Base-by-base conservation (phyloP, 92 coral and sea anemone species). In the Pocillopora grandis region DNA sequence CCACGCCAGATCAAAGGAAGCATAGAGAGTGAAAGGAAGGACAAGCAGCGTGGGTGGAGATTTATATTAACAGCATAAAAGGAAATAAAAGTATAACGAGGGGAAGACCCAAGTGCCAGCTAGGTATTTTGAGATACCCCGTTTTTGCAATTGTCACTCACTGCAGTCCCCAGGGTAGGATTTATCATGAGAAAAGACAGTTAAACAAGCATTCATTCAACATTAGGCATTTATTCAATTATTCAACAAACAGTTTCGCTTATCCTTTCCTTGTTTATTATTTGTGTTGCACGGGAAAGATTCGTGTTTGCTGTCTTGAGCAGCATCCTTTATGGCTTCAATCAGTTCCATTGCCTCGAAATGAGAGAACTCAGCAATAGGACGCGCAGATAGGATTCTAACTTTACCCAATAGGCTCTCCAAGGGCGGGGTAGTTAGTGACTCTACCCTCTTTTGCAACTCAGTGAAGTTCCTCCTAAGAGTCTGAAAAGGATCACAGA, bases 291-390 rank as follows among this genome's bases (percentile, higher is more conserved):
- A n/a, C n/a, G n/a, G n/a, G n/a, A n/a, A n/a, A n/a, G n/a, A n/a
- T n/a, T 56, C 79, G 48, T 86, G 78, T 23, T 86, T 79, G 23
- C 62, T 27, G 49, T 79, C 86, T 9, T 81, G 86, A 9, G 89
- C 79, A 9, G 89, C 35, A 80, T 86, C 56, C 71, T 86, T 58
- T 58, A 58, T 58, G 9, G 61, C 61, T 58, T 58, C 61, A 58
- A 79, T 4, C 18, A 79, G 72, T 3, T 86, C 86, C 49, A 86
- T 31, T 15, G 86, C 89, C 52, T 86, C 87, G 60, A 67, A 86
- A 15, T 72, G 67, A 16, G 71, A 67, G 66, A 86, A 86, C 36
- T 86, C 89, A 0, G 80, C 52, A 11, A 10, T 52, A 21, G 86
- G 78, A 7, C 89, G 76, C 58, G 86, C 9, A 13, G 61, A 58